Evolutionary conservation across 2,113 vertebrate species (phyloP).

Genomic region (Progne subis): DNA sequence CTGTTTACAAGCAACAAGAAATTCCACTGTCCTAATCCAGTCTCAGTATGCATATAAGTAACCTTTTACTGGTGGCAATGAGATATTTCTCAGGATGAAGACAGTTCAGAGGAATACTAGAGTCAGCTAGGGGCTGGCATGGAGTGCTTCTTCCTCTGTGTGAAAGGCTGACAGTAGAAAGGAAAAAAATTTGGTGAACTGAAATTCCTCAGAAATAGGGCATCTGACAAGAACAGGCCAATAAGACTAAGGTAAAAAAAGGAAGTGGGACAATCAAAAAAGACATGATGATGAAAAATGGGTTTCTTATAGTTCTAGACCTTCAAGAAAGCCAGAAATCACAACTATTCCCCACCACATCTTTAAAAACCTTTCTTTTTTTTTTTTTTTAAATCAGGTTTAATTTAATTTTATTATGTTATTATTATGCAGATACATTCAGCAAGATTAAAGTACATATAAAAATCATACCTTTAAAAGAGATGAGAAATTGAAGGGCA

Average conservation of each 20-base stretch:
- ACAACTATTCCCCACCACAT: constrained; percentile 74
- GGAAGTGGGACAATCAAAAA: neutral
- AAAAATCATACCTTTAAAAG: constrained; percentile 62
- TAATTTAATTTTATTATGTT: constrained; percentile 68
- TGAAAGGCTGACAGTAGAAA: neutral
- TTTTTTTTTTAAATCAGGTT: constrained; percentile 48
- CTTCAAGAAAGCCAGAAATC: constrained; percentile 61
- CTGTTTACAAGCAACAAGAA: neutral
- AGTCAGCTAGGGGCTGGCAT: neutral
- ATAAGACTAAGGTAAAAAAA: neutral
- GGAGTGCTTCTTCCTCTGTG: neutral
- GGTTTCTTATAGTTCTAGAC: constrained; percentile 42
- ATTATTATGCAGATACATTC: constrained; percentile 39
- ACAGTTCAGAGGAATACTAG: neutral
- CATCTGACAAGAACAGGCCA: neutral
- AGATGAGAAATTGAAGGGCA: constrained; percentile 45
- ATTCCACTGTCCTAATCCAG: neutral
- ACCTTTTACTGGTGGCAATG: neutral
- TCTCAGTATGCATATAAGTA: neutral
- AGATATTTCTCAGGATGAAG: neutral
- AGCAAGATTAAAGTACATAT: constrained; percentile 14
- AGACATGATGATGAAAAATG: neutral
- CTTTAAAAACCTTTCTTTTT: constrained; percentile 68
- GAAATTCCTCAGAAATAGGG: neutral
- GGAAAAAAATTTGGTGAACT: neutral